These are phyloP conservation scores for Clarias macrocephalus DNA, from an alignment of 2,113 vertebrate species.

Conservation along the genomic window DNA sequence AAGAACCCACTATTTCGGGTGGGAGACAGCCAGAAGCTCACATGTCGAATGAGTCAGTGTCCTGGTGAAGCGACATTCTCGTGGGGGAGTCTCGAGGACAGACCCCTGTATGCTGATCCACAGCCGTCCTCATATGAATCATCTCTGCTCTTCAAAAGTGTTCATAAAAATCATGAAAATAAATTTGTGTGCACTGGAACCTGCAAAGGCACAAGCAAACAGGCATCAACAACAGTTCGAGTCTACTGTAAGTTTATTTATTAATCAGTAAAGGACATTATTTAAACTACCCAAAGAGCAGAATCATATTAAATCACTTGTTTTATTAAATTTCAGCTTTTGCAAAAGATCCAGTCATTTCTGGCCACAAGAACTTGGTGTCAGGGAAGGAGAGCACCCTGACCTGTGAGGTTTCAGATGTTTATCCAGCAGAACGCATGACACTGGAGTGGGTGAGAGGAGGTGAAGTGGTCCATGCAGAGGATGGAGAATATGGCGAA, in stretches of 20 bases:
- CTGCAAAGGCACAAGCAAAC: slow-evolving; percentile 44
- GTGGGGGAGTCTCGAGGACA: slow-evolving; percentile 61
- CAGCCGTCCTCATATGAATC: neutral
- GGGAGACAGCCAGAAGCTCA: slow-evolving; percentile 57
- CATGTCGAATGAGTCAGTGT: slow-evolving; percentile 59
- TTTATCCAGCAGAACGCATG: slow-evolving; percentile 56
- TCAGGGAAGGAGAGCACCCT: slow-evolving; percentile 51
- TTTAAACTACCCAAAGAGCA: neutral
- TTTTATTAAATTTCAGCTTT: slow-evolving; percentile 59
- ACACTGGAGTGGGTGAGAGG: slow-evolving; percentile 61
- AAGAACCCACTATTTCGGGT: slow-evolving; percentile 53
- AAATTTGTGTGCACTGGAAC: slow-evolving; percentile 51
- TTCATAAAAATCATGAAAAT: slow-evolving; percentile 58
- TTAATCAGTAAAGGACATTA: neutral
- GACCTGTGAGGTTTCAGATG: slow-evolving; percentile 58
- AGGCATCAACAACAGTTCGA: neutral
- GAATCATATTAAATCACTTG: neutral
- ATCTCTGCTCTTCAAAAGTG: slow-evolving; percentile 56
- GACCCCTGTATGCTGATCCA: slow-evolving; percentile 41
- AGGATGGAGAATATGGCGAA: neutral
- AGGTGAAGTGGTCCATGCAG: slow-evolving; percentile 35
- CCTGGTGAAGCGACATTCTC: neutral
- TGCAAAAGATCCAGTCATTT: slow-evolving; percentile 62
- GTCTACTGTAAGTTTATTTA: slow-evolving; percentile 68
- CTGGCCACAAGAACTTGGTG: slow-evolving; percentile 52